These are phyloP conservation scores for Heliocidaris erythrogramma DNA, from an alignment of 35 echinoderm and acorn worm species.

Conservation along the genomic window DNA sequence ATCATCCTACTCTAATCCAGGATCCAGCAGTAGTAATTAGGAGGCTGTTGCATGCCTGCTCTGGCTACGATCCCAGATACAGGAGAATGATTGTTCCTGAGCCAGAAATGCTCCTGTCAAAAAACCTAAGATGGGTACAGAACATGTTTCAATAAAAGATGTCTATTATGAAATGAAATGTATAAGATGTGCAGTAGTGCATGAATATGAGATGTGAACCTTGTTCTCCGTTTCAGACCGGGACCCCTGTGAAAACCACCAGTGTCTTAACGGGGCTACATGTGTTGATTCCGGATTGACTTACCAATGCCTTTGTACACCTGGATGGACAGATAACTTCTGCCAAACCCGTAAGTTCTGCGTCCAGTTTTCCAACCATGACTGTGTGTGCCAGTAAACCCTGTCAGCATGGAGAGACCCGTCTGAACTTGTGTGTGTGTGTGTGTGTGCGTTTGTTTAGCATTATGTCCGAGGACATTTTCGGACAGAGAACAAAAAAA, in stretches of 20 bases:
- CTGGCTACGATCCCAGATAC: too few species aligned
- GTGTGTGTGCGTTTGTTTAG: too few species aligned
- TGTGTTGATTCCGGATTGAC: conserved; percentile 40
- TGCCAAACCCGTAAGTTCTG: conserved; percentile 59
- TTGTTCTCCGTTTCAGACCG: background rate
- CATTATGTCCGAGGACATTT: too few species aligned
- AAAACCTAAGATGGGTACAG: too few species aligned
- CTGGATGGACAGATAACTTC: conserved; percentile 57
- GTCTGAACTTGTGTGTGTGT: background rate
- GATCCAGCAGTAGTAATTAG: too few species aligned
- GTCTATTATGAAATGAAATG: too few species aligned
- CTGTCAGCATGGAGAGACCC: background rate
- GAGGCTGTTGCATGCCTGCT: too few species aligned
- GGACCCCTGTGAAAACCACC: conserved; percentile 61
- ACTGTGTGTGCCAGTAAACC: background rate
- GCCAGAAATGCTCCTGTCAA: too few species aligned
- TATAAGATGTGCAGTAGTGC: background rate
- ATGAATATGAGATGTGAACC: background rate
- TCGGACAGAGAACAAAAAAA: too few species aligned
- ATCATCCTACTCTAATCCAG: too few species aligned
- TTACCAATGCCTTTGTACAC: conserved; percentile 56
- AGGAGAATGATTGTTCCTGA: too few species aligned
- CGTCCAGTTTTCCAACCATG: background rate
- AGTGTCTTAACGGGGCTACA: conserved; percentile 72
- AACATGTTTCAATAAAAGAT: too few species aligned